Evolutionary conservation across 2,888 invertebrate species (phyloP).

Genomic region (Acleris literana): DNA sequence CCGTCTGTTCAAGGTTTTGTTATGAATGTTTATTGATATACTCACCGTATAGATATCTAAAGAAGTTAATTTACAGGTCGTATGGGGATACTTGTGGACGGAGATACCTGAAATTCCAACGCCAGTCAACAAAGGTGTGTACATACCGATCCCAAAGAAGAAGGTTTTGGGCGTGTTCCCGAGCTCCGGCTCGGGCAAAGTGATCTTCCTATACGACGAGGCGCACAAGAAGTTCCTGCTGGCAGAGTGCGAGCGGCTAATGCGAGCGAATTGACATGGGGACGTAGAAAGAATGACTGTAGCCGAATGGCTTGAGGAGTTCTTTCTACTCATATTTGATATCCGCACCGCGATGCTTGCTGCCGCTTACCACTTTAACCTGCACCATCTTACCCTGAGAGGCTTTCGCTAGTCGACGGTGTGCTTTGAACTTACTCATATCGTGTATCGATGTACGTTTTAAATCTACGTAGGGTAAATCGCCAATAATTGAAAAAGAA

Average conservation of each 20-base stretch:
- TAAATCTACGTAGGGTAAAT: too few relatives aligned
- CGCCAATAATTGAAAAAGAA: too few relatives aligned
- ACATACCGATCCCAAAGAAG: conserved; percentile 83
- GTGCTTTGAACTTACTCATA: conserved; percentile 49
- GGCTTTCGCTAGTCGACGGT: conserved; percentile 63
- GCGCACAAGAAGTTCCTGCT: conserved; percentile 71
- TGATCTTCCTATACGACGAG: conserved; percentile 78
- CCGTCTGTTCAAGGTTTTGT: too few relatives aligned
- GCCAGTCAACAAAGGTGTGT: conserved; percentile 87
- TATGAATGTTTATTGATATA: too few relatives aligned
- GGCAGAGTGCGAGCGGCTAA: conserved; percentile 72
- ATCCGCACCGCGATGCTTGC: conserved; percentile 67
- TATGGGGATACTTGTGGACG: conserved; percentile 91
- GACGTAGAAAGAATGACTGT: conserved; percentile 68
- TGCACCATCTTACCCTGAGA: conserved; percentile 69
- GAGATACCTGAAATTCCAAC: conserved; percentile 88
- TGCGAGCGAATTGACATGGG: conserved; percentile 74
- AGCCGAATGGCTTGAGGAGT: conserved; percentile 55
- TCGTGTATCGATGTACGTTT: conserved; percentile 30
- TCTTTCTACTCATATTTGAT: conserved; percentile 79
- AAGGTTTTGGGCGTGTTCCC: conserved; percentile 87
- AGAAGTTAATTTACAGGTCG: conserved; percentile 76
- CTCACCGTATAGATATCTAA: background rate
- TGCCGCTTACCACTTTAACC: conserved; percentile 69
- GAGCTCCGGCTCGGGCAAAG: conserved; percentile 84